Percentiles rank a stretch among this genome's conserved stretches.
These are phyloP conservation scores for Poeciliopsis occidentalis DNA, from an alignment of 2,113 vertebrate species.

Conservation along the genomic window DNA sequence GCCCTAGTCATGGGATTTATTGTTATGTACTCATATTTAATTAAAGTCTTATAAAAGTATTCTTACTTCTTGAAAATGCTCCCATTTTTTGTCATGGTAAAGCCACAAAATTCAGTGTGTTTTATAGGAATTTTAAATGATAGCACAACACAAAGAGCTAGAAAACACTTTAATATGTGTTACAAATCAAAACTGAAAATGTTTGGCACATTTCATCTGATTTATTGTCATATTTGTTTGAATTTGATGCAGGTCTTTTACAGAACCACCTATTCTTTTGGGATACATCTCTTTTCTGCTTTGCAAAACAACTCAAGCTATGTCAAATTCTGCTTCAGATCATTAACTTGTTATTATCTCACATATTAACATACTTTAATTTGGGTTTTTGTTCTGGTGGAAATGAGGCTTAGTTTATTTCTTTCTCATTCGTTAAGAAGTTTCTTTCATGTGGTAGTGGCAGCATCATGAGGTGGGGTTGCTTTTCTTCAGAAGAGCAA, in stretches of 20 bases:
- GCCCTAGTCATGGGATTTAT: neutral
- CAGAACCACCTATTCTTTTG: neutral
- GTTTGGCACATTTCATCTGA: neutral
- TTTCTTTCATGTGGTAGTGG: neutral
- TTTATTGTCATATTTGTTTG: neutral
- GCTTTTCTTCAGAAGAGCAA: neutral
- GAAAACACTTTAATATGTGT: too few species aligned
- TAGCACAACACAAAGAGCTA: too few species aligned
- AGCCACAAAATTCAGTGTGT: neutral
- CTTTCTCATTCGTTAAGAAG: neutral
- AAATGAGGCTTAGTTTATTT: neutral
- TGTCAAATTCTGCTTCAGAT: neutral
- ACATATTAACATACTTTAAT: neutral
- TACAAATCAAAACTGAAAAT: neutral
- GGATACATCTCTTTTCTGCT: neutral
- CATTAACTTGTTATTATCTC: neutral
- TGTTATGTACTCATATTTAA: neutral
- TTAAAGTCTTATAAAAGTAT: neutral
- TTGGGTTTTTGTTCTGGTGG: neutral
- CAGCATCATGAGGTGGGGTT: neutral
- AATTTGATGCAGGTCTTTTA: neutral
- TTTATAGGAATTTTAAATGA: neutral
- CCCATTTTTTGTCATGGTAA: neutral
- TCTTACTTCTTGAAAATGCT: neutral
- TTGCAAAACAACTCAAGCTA: too few species aligned